A percentile compares a stretch with the other conserved stretches of the same genome.
These are phyloP conservation scores for Scaptomyza tumidula DNA, from an alignment of 2,888 invertebrate species.

Conservation along the genomic window DNA sequence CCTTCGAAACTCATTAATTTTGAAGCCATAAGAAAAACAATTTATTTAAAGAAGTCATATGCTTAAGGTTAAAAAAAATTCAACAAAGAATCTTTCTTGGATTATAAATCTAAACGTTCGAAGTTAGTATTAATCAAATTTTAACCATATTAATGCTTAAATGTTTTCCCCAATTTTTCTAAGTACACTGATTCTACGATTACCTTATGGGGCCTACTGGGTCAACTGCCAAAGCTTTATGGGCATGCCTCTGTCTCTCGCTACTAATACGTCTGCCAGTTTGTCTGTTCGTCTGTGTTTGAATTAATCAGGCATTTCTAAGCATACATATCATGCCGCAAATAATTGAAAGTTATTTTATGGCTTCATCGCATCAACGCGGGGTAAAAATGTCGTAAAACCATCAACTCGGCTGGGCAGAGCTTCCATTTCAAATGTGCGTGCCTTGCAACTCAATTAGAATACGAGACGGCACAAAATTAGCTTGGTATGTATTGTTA, in stretches of 20 bases:
- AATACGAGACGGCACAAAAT: constrained; percentile 41
- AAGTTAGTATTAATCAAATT: no score
- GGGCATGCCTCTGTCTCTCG: constrained; percentile 45
- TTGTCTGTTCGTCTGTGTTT: constrained; percentile 1
- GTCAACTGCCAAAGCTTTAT: constrained; percentile 42
- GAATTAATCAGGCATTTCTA: constrained; percentile 48
- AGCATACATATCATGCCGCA: constrained; percentile 43
- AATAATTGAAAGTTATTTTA: constrained; percentile 79
- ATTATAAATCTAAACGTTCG: no score
- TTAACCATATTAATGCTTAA: neutral
- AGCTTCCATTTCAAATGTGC: constrained; percentile 46
- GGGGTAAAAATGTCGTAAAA: constrained; percentile 49
- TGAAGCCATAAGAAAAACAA: no score
- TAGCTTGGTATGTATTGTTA: constrained; percentile 16
- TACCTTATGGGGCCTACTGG: constrained; percentile 36
- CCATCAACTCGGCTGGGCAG: constrained; percentile 38
- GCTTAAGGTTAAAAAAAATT: no score
- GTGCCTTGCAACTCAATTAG: constrained; percentile 67
- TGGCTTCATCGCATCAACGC: constrained; percentile 54
- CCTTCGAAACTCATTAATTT: no score
- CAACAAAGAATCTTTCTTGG: no score
- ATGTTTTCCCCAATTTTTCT: neutral
- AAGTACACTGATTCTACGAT: constrained; percentile 47
- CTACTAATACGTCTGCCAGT: constrained; percentile 8
- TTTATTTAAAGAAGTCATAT: no score